Conservation (phyloP, 2,888 invertebrate species). For the Carabus problematicus region DNA sequence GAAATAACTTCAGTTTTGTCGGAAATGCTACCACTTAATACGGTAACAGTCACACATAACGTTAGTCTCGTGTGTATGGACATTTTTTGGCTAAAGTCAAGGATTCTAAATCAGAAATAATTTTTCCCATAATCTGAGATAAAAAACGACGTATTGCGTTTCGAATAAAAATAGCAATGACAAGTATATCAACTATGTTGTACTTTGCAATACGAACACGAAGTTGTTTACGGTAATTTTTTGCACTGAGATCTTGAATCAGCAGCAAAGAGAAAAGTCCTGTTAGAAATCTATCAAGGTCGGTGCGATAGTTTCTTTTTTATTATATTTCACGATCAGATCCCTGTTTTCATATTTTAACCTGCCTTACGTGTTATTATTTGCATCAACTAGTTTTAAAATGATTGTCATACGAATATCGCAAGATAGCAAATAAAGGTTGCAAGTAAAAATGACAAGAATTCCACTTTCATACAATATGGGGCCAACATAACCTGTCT, state of each 20-base stretch:
- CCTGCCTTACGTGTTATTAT: too few relatives aligned
- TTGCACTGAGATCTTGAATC: constrained; percentile 13
- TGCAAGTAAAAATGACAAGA: background rate
- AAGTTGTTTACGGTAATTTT: constrained; percentile 1
- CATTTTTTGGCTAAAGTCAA: too few relatives aligned
- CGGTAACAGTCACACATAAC: too few relatives aligned
- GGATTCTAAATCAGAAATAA: too few relatives aligned
- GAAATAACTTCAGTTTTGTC: constrained; percentile 37
- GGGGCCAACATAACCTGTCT: constrained; percentile 3
- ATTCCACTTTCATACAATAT: constrained; percentile 18
- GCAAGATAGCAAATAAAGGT: too few relatives aligned
- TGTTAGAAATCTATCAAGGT: constrained; percentile 15
- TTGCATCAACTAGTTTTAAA: too few relatives aligned
- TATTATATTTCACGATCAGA: background rate
- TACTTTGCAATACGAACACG: background rate
- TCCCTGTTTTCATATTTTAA: too few relatives aligned
- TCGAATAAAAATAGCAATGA: too few relatives aligned
- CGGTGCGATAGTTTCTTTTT: constrained; percentile 2
- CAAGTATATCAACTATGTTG: background rate
- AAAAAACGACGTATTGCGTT: too few relatives aligned
- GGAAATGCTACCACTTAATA: constrained; percentile 25
- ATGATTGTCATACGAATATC: too few relatives aligned
- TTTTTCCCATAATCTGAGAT: too few relatives aligned
- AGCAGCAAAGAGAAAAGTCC: constrained; percentile 11
- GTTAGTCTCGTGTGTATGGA: too few relatives aligned